phyloP scores from a whole-genome alignment of 2,113 vertebrate genomes.

The Neoarius graeffei region DNA sequence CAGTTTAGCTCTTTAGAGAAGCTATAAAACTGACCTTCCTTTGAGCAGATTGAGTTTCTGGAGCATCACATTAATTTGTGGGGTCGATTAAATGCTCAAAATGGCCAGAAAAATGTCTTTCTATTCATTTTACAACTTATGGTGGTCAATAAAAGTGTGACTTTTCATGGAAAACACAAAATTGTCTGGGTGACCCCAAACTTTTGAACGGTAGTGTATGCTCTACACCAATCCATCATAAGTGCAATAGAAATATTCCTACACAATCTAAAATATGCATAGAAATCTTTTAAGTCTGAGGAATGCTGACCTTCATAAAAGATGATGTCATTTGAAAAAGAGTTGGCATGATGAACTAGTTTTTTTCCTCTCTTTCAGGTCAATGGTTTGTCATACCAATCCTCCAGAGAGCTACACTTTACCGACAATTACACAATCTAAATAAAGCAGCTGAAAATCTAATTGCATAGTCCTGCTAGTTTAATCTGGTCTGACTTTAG shows the following conservation, averaged over 20 bases:
- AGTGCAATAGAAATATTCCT: background rate
- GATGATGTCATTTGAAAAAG: conserved; percentile 44
- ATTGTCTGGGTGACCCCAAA: too few species aligned
- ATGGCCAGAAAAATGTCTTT: too few species aligned
- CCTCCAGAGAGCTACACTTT: background rate
- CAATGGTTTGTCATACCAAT: background rate
- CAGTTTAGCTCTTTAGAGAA: too few species aligned
- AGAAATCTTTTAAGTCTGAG: too few species aligned
- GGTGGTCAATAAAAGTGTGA: too few species aligned
- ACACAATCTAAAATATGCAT: background rate
- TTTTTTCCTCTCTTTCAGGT: background rate
- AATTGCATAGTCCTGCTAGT: background rate
- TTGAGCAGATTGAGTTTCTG: too few species aligned
- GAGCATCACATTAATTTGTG: too few species aligned
- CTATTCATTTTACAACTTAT: too few species aligned
- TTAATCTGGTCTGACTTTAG: background rate
- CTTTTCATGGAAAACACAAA: too few species aligned
- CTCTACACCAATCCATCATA: background rate
- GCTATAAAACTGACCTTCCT: too few species aligned
- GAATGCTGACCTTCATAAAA: background rate
- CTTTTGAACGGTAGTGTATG: too few species aligned
- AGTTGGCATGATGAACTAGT: conserved; percentile 18
- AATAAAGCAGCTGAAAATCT: background rate
- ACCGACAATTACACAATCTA: background rate
- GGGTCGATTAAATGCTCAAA: too few species aligned